Conservation (phyloP, 2,888 invertebrate species). For the Eurytoma californica region DNA sequence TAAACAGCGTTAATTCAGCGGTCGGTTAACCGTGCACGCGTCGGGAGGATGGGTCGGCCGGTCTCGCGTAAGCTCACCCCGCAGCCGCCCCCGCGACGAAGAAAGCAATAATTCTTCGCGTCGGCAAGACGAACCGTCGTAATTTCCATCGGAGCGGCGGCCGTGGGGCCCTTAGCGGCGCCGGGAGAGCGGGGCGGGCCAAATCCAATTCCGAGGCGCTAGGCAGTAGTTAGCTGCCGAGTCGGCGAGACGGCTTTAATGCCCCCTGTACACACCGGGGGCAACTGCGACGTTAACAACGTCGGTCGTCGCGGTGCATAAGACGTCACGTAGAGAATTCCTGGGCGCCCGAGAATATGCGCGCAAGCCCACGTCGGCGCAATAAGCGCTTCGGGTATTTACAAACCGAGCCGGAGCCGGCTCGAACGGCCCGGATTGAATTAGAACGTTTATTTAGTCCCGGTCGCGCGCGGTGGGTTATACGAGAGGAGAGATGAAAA, state of each 20-base stretch:
- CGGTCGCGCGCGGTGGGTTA: not conserved
- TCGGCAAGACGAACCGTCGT: constrained; percentile 47
- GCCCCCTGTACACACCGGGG: constrained; percentile 41
- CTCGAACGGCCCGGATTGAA: constrained; percentile 11
- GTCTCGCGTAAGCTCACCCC: not conserved
- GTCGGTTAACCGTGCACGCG: constrained; percentile 14
- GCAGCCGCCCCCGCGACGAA: not conserved
- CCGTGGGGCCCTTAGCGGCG: not conserved
- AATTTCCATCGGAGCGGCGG: constrained; percentile 32
- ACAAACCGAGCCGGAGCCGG: not conserved
- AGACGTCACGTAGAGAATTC: constrained; percentile 36
- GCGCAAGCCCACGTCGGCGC: not conserved
- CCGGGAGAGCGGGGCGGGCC: not conserved
- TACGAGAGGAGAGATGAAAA: not conserved
- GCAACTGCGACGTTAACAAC: constrained; percentile 41
- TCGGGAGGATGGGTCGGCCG: no score
- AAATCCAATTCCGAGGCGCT: constrained; percentile 48
- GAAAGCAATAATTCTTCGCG: constrained; percentile 46
- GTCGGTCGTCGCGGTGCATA: constrained; percentile 31
- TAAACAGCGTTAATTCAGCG: constrained; percentile 20
- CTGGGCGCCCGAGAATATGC: not conserved
- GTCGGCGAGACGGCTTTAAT: constrained; percentile 42
- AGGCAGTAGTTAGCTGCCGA: constrained; percentile 45
- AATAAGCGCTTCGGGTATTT: constrained; percentile 20
- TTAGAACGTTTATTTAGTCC: constrained; percentile 40